Base-by-base conservation (phyloP, 2,888 invertebrate genomes). In the Sphaerophoria rueppellii region DNA sequence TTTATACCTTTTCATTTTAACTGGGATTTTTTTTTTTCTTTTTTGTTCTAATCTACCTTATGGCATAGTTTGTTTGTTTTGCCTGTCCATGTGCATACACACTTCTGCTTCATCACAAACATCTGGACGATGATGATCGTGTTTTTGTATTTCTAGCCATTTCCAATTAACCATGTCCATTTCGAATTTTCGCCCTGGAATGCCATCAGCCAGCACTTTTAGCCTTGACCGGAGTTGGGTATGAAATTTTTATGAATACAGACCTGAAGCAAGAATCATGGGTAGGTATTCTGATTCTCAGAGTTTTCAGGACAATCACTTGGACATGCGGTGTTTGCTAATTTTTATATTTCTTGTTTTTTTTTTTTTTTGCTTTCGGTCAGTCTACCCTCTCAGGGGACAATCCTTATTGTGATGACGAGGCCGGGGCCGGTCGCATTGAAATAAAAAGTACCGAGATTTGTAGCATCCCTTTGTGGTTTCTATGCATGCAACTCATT, bases 121-220 rank as follows among this genome's bases (percentile, higher is more conserved):
- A 58, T 58, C 40, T 37, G 52, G 37, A 55, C 57, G 24, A 50
- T 55, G 54, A 12, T 40, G 24, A 55, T 34, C n/a, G 43, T 43
- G 16, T 32, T 61, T 65, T 54, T 7, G 58, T 65, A 58, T 71
- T 75, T 37, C 32, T 14, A 76, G 58, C 70, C 54, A 81, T 81
- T 85, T 81, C 61, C 81, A 85, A 81, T 85, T 81, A 81, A 77
- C 69, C 65, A 70, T 70, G 76, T 80, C 85, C 81, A 77, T 70
- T 77, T 73, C 73, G 73, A 73, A 1, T 24, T 24, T 24, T 24
- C 2, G 24, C 24, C 2, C 24, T 24, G 24, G 24, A 24, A 24
- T 2, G 24, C 24, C 24, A 24, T 24, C 24, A 24, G 73, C 76
- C 63, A 73, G 72, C 73, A 70, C 63, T 65, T 48, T 77, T 70